Conservation (phyloP, 2,888 invertebrate genomes). For the Electrophaes corylata region DNA sequence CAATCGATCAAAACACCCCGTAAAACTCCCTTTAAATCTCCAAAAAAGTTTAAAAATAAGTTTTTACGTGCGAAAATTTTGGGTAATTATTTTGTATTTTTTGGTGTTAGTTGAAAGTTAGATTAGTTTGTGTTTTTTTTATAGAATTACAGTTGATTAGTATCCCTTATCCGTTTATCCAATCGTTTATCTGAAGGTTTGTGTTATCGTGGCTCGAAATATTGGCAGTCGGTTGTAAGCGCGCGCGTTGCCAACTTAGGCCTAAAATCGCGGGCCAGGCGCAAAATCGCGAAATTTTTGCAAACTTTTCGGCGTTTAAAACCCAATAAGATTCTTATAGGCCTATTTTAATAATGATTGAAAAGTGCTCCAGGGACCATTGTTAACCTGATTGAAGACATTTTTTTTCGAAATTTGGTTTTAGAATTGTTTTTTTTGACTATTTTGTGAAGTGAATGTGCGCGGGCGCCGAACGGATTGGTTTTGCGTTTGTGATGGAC, state of each 20-base stretch:
- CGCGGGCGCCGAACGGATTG: conserved; percentile 38
- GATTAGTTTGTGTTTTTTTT: not conserved
- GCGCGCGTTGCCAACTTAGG: conserved; percentile 57
- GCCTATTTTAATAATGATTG: conserved; percentile 68
- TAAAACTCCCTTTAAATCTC: conserved; percentile 7
- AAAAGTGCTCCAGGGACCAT: conserved; percentile 45
- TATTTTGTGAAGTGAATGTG: conserved; percentile 60
- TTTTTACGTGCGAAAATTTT: not conserved
- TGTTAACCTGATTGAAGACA: conserved; percentile 52
- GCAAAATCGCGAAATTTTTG: conserved; percentile 68
- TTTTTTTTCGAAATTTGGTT: conserved; percentile 48
- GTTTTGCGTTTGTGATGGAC: conserved; percentile 40
- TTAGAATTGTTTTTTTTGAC: conserved; percentile 51
- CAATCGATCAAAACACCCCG: conserved; percentile 16
- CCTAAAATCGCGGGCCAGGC: conserved; percentile 66
- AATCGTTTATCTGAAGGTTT: conserved; percentile 49
- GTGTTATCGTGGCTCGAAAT: conserved; percentile 39
- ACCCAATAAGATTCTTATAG: conserved; percentile 81
- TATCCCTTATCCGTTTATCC: conserved; percentile 60
- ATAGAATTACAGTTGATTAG: conserved; percentile 24
- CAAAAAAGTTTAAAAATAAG: not conserved
- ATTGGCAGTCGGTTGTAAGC: conserved; percentile 40
- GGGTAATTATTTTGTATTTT: not conserved
- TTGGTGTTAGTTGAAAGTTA: not conserved
- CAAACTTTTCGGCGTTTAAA: conserved; percentile 55